A percentile compares a stretch with the other conserved stretches of the same genome.
Conservation (phyloP, 2,113 vertebrate genomes). For the Physeter macrocephalus region DNA sequence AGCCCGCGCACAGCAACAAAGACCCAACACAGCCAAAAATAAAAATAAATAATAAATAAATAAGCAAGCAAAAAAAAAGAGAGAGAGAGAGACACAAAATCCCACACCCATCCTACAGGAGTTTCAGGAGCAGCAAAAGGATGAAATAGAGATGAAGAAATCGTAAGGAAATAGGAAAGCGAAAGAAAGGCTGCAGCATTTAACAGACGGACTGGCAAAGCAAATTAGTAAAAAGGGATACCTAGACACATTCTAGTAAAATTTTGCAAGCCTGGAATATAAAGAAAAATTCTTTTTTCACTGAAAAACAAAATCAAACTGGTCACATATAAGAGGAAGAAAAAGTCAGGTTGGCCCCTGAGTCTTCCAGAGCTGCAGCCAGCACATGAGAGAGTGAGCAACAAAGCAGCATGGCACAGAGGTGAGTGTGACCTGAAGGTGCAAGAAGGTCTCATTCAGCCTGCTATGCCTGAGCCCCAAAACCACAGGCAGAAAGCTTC, state of each 20-base stretch:
- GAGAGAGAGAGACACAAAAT: not conserved
- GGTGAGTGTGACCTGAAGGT: not conserved
- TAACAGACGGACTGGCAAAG: not conserved
- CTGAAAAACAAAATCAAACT: not conserved
- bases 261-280: not conserved
- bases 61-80: too few species aligned
- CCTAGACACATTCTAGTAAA: not conserved
- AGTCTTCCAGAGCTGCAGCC: not conserved
- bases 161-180: not conserved
- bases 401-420: fast-evolving
- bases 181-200: not conserved
- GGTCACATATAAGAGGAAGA: not conserved
- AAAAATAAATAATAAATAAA: too few species aligned
- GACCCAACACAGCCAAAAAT: too few species aligned
- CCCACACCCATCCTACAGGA: not conserved
- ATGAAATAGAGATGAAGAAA: not conserved
- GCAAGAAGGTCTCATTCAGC: too few species aligned
- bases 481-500: not conserved
- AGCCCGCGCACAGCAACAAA: too few species aligned
- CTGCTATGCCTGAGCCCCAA: not conserved
- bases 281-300: not conserved
- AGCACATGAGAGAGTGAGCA: not conserved
- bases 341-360: not conserved
- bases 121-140: not conserved
- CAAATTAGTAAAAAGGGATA: not conserved